phyloP scores from a whole-genome alignment of 2,888 invertebrate species.

The Steinernema hermaphroditum region DNA sequence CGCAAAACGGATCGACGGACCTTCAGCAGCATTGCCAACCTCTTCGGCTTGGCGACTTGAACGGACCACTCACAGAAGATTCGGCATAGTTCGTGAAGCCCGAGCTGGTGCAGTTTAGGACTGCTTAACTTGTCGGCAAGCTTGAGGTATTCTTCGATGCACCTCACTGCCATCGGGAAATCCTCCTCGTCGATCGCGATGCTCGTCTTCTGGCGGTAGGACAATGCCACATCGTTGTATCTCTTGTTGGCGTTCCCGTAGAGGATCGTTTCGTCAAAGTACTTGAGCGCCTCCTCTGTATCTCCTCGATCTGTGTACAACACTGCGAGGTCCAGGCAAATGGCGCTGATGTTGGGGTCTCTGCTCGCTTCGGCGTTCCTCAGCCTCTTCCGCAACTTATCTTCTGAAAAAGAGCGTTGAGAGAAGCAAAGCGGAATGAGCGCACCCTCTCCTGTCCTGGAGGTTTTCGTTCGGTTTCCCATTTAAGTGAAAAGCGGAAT shows the following conservation, averaged over 20 bases:
- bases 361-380: neutral
- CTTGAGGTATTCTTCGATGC: slow-evolving; percentile 1
- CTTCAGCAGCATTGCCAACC: neutral
- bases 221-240: neutral
- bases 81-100: neutral
- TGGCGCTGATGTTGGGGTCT: neutral
- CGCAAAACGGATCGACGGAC: neutral
- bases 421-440: neutral
- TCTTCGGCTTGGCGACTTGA: neutral
- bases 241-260: neutral
- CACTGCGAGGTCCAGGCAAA: neutral
- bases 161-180: neutral
- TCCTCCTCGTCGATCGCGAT: neutral
- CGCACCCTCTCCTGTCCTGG: neutral
- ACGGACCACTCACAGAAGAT: neutral
- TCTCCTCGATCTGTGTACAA: neutral
- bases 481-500: neutral
- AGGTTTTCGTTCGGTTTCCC: neutral
- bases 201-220: neutral
- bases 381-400: neutral
- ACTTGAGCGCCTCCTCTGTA: neutral
- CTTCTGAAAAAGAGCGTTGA: neutral
- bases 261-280: neutral
- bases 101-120: neutral
- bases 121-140: neutral